phyloP scores from a whole-genome alignment of 1,140 invertebrate genomes.

The Drosophila ogumai region DNA sequence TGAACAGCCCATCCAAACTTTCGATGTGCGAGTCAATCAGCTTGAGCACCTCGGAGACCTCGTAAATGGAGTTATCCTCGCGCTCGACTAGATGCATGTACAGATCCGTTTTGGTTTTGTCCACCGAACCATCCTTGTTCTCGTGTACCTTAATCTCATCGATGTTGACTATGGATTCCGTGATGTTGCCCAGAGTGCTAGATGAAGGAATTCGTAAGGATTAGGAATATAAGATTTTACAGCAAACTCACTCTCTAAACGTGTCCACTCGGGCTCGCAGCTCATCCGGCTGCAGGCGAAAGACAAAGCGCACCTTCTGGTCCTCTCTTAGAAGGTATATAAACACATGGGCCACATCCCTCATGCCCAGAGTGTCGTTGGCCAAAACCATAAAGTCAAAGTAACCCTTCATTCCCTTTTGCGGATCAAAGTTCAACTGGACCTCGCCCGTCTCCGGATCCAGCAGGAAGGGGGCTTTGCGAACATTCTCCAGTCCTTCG shows the following conservation, averaged over 20 bases:
- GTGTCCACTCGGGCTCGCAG: constrained; percentile 91
- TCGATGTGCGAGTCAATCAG: constrained; percentile 96
- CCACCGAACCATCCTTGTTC: constrained; percentile 95
- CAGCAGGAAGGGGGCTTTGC: constrained; percentile 92
- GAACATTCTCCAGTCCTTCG: constrained; percentile 93
- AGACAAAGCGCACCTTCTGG: constrained; percentile 95
- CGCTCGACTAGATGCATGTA: constrained; percentile 96
- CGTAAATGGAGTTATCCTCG: constrained; percentile 95
- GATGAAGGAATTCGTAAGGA: neutral
- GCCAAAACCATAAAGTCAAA: constrained; percentile 96
- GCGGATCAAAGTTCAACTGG: constrained; percentile 96
- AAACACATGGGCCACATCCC: constrained; percentile 92
- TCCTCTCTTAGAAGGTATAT: constrained; percentile 97
- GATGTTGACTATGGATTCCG: constrained; percentile 95
- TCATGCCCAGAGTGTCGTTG: constrained; percentile 93
- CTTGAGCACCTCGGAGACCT: constrained; percentile 92
- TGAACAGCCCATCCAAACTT: constrained; percentile 94
- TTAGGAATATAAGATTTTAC: neutral
- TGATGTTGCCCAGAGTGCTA: constrained; percentile 93
- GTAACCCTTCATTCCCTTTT: constrained; percentile 98
- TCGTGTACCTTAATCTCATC: constrained; percentile 97
- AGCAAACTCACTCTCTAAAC: constrained; percentile 90
- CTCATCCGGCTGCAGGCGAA: constrained; percentile 95
- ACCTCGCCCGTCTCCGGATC: constrained; percentile 92
- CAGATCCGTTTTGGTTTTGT: constrained; percentile 96